A percentile compares a stretch with the other conserved stretches of the same genome.
Conservation (phyloP, 2,113 vertebrate species). For the Aegithalos caudatus region DNA sequence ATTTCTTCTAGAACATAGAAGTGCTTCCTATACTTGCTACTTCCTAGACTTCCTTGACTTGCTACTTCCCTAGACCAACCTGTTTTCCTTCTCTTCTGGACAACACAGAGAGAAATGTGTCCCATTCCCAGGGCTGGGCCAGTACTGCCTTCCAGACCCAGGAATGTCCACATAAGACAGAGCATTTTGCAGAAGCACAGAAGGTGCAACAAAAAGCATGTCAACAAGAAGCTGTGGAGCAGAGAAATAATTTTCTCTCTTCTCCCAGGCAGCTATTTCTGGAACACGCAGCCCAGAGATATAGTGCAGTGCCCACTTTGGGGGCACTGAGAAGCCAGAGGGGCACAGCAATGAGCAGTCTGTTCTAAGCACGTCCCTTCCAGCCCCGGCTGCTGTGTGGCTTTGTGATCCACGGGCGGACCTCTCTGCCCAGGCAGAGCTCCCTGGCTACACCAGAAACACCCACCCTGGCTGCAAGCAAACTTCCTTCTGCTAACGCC, state of each 20-base stretch:
- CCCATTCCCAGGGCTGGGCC: neutral
- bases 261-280: neutral
- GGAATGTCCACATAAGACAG: neutral
- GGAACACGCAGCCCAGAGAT: neutral
- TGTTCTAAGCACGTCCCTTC: neutral
- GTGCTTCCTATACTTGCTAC: neutral
- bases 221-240: neutral
- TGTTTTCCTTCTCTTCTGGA: neutral
- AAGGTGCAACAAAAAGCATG: neutral
- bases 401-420: neutral
- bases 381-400: neutral
- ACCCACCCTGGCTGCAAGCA: neutral
- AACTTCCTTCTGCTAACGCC: neutral
- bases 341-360: neutral
- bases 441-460: neutral
- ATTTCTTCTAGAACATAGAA: neutral
- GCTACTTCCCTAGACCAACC: neutral
- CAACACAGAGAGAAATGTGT: fast-evolving
- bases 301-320: neutral
- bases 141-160: neutral
- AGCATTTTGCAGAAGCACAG: neutral
- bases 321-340: neutral
- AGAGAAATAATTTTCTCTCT: neutral
- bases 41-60: no score
- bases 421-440: neutral